phyloP scores from a whole-genome alignment of 1,140 invertebrate species.

The Drosophila chauvacae region DNA sequence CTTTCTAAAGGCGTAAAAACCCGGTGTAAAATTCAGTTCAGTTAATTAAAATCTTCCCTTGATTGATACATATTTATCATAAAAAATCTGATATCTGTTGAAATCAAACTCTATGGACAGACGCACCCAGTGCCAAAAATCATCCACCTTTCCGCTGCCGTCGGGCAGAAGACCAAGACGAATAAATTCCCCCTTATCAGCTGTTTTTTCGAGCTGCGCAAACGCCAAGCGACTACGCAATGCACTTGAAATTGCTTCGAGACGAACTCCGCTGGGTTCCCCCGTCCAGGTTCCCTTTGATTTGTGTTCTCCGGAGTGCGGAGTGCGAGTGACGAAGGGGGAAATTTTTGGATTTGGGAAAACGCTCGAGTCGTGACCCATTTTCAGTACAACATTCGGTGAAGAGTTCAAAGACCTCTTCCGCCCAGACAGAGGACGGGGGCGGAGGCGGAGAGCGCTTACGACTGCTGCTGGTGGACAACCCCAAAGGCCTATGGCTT shows the following conservation, averaged over 20 bases:
- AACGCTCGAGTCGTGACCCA: conserved; percentile 67
- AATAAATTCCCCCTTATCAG: conserved; percentile 36
- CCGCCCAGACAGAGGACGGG: background rate
- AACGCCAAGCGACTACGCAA: conserved; percentile 75
- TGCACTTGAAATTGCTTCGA: conserved; percentile 69
- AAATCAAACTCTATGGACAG: background rate
- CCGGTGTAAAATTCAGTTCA: background rate
- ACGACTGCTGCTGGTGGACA: conserved; percentile 27
- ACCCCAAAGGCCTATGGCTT: conserved; percentile 65
- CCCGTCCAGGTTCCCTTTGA: conserved; percentile 7
- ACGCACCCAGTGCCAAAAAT: conserved; percentile 13
- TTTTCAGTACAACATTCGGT: conserved; percentile 61
- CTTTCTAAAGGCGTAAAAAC: background rate
- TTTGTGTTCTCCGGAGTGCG: conserved; percentile 7
- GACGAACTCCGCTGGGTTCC: conserved; percentile 16
- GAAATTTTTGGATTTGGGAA: conserved; percentile 57
- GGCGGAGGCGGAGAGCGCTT: background rate
- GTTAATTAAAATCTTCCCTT: background rate
- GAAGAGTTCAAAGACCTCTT: conserved; percentile 72
- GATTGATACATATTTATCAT: background rate
- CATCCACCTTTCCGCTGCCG: conserved; percentile 16
- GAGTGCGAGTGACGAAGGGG: conserved; percentile 19
- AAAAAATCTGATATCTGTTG: background rate
- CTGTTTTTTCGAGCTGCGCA: conserved; percentile 64
- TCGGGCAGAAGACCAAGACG: background rate